Percentiles rank a stretch among this genome's conserved stretches.
phyloP scores from a whole-genome alignment of 2,113 vertebrate species.

The Zosterops japonicus region DNA sequence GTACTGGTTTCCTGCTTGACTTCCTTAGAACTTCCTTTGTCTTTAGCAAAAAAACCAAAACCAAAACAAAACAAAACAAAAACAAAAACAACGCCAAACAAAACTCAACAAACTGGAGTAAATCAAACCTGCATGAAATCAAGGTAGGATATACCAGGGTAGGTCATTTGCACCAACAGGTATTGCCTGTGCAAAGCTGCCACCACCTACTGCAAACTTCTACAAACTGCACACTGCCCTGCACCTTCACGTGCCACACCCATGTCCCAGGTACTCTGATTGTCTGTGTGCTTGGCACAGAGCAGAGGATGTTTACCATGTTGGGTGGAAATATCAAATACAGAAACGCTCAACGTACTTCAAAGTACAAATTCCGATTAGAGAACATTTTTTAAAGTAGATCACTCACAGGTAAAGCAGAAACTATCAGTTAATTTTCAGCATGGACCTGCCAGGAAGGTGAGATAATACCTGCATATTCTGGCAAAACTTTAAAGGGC shows the following conservation, averaged over 20 bases:
- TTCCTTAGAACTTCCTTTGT: background rate
- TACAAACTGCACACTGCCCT: background rate
- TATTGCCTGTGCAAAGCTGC: background rate
- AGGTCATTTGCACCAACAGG: background rate
- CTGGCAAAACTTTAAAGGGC: background rate
- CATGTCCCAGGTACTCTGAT: background rate
- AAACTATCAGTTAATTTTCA: constrained; percentile 1
- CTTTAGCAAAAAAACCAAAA: background rate
- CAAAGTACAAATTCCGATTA: background rate
- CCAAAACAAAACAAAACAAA: background rate
- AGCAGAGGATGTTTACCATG: background rate
- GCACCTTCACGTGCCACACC: rapidly evolving
- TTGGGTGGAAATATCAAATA: background rate
- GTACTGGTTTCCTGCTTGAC: background rate
- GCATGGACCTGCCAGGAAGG: background rate
- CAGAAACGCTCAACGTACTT: background rate
- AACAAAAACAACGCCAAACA: no score
- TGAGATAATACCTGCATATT: background rate
- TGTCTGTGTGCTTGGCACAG: background rate
- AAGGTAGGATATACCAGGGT: background rate
- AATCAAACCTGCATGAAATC: background rate
- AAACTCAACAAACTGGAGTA: background rate
- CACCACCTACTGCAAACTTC: background rate
- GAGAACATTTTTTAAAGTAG: background rate
- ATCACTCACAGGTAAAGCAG: background rate